Conservation (phyloP, 23 tunicate species). For the Clavelina lepadiformis region DNA sequence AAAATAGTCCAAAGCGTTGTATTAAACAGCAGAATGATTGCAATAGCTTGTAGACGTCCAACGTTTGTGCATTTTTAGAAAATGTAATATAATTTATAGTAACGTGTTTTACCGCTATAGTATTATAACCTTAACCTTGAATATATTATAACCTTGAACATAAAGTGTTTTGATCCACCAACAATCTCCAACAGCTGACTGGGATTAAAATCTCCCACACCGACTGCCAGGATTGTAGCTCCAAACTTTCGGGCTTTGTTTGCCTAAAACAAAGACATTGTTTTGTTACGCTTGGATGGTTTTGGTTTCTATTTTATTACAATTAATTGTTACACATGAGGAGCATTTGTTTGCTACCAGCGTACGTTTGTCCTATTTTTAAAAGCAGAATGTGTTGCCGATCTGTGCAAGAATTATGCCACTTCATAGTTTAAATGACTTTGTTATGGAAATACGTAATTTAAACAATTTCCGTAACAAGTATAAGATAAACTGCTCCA, state of each 20-base stretch:
- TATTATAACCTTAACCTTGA: not conserved
- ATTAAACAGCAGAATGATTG: no score
- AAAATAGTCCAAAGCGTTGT: not conserved
- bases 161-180: slow-evolving; percentile 46
- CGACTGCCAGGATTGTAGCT: slow-evolving; percentile 46
- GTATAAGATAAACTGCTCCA: no score
- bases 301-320: not conserved
- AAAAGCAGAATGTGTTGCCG: no score
- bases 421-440: no score
- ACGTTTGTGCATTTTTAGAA: no score
- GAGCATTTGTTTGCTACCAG: no score
- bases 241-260: slow-evolving; percentile 41
- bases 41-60: no score
- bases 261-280: slow-evolving; percentile 32
- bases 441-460: no score
- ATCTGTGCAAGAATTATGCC: no score
- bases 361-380: no score
- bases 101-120: not conserved
- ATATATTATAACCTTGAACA: slow-evolving; percentile 30
- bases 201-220: slow-evolving; percentile 49
- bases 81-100: not conserved
- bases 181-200: slow-evolving; percentile 47
- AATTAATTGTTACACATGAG: no score
- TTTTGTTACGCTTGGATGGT: not conserved
- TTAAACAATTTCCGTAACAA: no score